A percentile compares a stretch with the other conserved stretches of the same genome.
Conservation (phyloP, 92 coral and sea anemone genomes). For the Parazoanthus darwini region DNA sequence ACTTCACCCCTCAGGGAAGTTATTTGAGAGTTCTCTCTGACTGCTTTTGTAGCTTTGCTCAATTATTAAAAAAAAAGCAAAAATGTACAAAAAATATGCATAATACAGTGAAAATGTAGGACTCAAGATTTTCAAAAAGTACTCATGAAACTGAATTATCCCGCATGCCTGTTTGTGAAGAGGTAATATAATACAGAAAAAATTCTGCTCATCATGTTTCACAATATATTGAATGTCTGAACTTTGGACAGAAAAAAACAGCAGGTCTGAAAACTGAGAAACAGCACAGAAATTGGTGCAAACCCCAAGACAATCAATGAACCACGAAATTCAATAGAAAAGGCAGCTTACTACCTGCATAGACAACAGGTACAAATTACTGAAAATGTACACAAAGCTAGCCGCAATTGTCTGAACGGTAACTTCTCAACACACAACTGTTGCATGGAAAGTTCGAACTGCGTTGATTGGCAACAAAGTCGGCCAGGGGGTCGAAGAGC, state of each 20-base stretch:
- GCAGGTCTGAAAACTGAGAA: constrained; percentile 2
- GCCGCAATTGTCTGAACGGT: constrained; percentile 12
- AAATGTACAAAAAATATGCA: too few species aligned
- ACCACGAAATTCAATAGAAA: neutral
- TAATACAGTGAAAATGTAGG: too few species aligned
- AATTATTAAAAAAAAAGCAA: too few species aligned
- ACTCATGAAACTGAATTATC: too few species aligned
- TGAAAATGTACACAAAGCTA: constrained; percentile 27
- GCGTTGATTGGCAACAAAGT: neutral
- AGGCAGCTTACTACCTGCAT: neutral
- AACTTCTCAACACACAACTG: neutral
- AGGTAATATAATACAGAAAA: too few species aligned
- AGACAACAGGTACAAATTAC: constrained; percentile 1
- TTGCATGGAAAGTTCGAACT: neutral
- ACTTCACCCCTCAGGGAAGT: too few species aligned
- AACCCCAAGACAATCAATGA: neutral
- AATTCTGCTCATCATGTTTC: neutral
- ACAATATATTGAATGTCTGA: neutral
- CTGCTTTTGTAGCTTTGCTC: too few species aligned
- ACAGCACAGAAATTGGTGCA: neutral
- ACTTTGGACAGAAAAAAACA: neutral
- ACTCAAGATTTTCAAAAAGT: too few species aligned
- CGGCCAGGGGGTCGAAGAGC: neutral
- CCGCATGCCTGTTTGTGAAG: too few species aligned
- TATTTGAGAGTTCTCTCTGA: too few species aligned